Base-by-base conservation (phyloP, 2,888 invertebrate genomes). In the Alcis repandata region DNA sequence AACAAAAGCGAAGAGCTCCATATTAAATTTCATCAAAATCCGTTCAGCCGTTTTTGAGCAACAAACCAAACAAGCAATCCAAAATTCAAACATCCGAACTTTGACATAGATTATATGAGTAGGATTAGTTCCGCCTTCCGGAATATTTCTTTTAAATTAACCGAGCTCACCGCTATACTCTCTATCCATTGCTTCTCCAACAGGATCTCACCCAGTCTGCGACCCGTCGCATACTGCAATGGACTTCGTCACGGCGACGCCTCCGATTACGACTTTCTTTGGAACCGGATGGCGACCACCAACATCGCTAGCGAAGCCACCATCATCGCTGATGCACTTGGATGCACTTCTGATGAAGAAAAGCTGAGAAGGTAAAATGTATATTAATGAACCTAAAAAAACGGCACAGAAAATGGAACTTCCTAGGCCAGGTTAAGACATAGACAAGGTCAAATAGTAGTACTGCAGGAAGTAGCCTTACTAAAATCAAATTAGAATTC, bases 201-300 rank as follows among this genome's bases (percentile, higher is more conserved):
- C 64, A 92, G 92, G 54, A 84, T 93, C 15, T 38, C 87, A 2
- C 88, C 92, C 45, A 92, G 92, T 53, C 75, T 93, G 2, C 94
- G 95, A 62, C 82, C 92, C 0, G 90, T 94, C 0, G 95, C 95
- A 0, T 96, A 96, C 83, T 96, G 96, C 81, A 93, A 92, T 17
- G 96, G 95, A 0, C 81, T 97, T 2, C 89, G 93, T 11, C 78
- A 92, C 53, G 96, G 96, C 0, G 86, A 87, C 1, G 86, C 85
- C 8, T 86, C 89, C 0, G 95, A 96, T 67, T 97, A 96, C 94
- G 87, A 95, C 0, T 95, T 94, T 77, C 82, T 96, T 13, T 95
- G 95, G 95, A 77, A 91, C 2, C 91, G 94, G 40, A 96, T 95
- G 88, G 71, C 83, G 15, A 84, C 84, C 0, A 91, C 95, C 0